Conservation (phyloP, 2,113 vertebrate genomes). For the Microcebus jonahi region DNA sequence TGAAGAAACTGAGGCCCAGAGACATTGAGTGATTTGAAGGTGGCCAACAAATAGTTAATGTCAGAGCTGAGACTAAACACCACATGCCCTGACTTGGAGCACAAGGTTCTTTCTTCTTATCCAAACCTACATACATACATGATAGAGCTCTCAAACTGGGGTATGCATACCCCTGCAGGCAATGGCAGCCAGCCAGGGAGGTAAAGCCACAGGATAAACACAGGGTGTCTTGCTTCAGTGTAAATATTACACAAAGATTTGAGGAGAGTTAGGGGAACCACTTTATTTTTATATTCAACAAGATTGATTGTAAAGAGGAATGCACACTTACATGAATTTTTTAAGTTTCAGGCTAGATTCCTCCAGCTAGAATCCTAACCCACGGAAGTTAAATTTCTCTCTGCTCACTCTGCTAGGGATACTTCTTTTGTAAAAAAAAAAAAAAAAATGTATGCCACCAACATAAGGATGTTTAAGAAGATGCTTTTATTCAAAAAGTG, state of each 20-base stretch:
- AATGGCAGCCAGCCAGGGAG: constrained; percentile 66
- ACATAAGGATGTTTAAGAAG: background rate
- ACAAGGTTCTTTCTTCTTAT: constrained; percentile 62
- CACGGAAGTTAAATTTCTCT: background rate
- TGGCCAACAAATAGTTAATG: constrained; percentile 74
- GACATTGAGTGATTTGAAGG: constrained; percentile 27
- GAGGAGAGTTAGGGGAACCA: background rate
- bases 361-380: background rate
- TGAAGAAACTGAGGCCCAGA: constrained; percentile 17
- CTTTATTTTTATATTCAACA: constrained; percentile 74
- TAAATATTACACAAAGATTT: constrained; percentile 76
- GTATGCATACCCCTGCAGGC: constrained; percentile 67
- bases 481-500: background rate
- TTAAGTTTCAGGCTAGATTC: constrained; percentile 47
- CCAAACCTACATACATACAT: constrained; percentile 55
- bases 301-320: constrained; percentile 70
- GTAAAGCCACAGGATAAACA: constrained; percentile 70
- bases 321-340: constrained; percentile 54
- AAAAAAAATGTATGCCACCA: background rate
- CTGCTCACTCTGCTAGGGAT: background rate
- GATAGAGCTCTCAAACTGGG: constrained; percentile 72
- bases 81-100: constrained; percentile 77
- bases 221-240: constrained; percentile 71
- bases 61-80: constrained; percentile 46
- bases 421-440: background rate